Conservation (phyloP, 1,140 invertebrate genomes). For the Diorhabda carinulata region DNA sequence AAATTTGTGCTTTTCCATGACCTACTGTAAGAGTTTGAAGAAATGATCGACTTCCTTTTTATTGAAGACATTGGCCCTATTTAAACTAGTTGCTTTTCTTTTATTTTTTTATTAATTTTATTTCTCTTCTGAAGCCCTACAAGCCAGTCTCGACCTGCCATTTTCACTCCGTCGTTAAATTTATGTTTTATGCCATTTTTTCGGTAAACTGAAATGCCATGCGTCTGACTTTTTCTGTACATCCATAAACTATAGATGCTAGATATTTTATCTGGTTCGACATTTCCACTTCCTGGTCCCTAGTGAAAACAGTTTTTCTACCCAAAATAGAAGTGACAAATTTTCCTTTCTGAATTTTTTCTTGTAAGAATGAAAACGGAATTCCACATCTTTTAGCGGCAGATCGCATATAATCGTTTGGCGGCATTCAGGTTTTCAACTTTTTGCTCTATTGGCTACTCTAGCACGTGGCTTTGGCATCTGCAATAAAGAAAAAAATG, state of each 20-base stretch:
- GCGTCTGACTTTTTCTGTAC: background rate
- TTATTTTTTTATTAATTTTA: slow-evolving; percentile 44
- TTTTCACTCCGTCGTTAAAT: background rate
- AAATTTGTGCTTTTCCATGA: slow-evolving; percentile 46
- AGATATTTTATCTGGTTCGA: too few species aligned
- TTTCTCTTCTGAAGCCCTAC: slow-evolving; percentile 4
- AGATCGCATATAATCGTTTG: slow-evolving; percentile 3
- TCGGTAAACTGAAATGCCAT: slow-evolving; percentile 11
- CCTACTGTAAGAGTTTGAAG: slow-evolving; percentile 36
- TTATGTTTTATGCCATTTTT: slow-evolving; percentile 13
- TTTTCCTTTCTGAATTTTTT: slow-evolving; percentile 4
- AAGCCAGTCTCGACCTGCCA: slow-evolving; percentile 6
- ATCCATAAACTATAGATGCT: slow-evolving; percentile 9
- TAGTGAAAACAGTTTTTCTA: too few species aligned
- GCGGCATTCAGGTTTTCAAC: background rate
- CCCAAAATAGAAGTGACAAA: too few species aligned
- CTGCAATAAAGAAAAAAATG: too few species aligned
- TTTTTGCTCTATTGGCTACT: slow-evolving; percentile 5
- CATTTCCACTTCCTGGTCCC: too few species aligned
- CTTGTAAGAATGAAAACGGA: slow-evolving; percentile 7
- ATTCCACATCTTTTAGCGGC: slow-evolving; percentile 9
- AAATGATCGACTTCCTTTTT: slow-evolving; percentile 32
- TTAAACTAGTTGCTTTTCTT: slow-evolving; percentile 26
- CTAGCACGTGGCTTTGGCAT: slow-evolving; percentile 12
- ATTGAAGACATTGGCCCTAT: slow-evolving; percentile 26